Conservation (phyloP, 2,797 vertebrate species). For the Anisognathus igniventris region DNA sequence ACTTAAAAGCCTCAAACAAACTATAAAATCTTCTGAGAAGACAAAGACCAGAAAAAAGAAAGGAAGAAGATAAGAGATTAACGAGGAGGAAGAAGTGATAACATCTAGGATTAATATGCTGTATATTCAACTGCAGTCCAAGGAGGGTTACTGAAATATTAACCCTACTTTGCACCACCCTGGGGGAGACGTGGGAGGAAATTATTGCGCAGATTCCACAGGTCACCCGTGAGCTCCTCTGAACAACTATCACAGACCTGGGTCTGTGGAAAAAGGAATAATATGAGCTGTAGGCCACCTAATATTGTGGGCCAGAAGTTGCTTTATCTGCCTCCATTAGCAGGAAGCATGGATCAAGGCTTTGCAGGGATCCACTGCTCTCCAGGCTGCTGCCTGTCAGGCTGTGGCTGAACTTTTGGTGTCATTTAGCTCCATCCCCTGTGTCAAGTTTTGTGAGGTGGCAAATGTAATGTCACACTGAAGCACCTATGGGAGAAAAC, state of each 20-base stretch:
- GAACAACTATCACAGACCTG: not conserved
- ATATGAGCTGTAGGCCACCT: not conserved
- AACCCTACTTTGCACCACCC: constrained; percentile 23
- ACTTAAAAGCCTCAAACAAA: constrained; percentile 61
- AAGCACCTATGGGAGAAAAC: not conserved
- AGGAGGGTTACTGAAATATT: constrained; percentile 21
- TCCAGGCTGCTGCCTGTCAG: not conserved
- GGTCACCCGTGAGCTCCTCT: not conserved
- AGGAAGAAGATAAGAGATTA: constrained; percentile 62
- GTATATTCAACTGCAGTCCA: not conserved
- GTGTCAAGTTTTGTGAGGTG: not conserved
- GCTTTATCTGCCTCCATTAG: not conserved
- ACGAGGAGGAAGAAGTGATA: constrained; percentile 43
- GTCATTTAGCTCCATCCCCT: not conserved
- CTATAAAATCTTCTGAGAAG: constrained; percentile 59
- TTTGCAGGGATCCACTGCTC: rapidly evolving
- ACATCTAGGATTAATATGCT: constrained; percentile 46
- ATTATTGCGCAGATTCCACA: not conserved
- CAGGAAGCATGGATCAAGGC: not conserved
- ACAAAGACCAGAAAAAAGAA: constrained; percentile 64
- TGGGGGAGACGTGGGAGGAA: not conserved
- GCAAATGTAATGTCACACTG: not conserved
- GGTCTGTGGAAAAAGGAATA: not conserved
- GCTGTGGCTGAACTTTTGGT: not conserved
- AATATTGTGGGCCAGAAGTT: not conserved